phyloP scores from a whole-genome alignment of 2,797 vertebrate species.

The Antennarius maculatus region DNA sequence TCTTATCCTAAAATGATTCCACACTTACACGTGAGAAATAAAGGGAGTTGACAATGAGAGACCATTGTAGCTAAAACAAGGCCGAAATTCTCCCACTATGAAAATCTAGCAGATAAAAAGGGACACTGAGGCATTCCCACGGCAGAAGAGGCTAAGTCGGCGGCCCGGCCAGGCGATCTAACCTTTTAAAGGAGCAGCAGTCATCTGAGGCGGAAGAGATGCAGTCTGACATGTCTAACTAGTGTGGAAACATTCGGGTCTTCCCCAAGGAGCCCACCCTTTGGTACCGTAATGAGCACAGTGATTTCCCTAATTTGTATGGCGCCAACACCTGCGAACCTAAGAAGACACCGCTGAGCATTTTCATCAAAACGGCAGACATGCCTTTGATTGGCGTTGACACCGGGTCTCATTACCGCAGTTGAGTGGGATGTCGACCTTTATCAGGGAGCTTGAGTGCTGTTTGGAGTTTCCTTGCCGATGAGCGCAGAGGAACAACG shows the following conservation, averaged over 20 bases:
- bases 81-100: conserved; percentile 23
- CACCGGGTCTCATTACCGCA: conserved; percentile 88
- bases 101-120: conserved; percentile 53
- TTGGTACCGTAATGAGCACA: conserved; percentile 78
- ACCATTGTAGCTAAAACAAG: conserved; percentile 39
- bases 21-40: conserved; percentile 33
- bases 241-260: conserved; percentile 76
- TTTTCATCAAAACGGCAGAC: conserved; percentile 82
- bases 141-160: conserved; percentile 65
- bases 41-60: conserved; percentile 17
- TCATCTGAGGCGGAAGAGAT: conserved; percentile 73
- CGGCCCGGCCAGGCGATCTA: conserved; percentile 59
- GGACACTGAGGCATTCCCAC: conserved; percentile 52
- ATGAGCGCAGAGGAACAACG: conserved; percentile 84
- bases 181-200: conserved; percentile 75
- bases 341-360: conserved; percentile 63
- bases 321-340: conserved; percentile 60
- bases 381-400: conserved; percentile 85
- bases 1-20: conserved; percentile 21
- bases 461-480: conserved; percentile 87
- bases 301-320: conserved; percentile 84
- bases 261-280: conserved; percentile 73
- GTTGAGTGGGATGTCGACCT: conserved; percentile 84
- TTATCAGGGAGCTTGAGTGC: conserved; percentile 87
- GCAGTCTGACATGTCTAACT: conserved; percentile 77